Evolutionary conservation across 2,888 invertebrate species (phyloP).

Genomic region (Geotrupes spiniger): DNA sequence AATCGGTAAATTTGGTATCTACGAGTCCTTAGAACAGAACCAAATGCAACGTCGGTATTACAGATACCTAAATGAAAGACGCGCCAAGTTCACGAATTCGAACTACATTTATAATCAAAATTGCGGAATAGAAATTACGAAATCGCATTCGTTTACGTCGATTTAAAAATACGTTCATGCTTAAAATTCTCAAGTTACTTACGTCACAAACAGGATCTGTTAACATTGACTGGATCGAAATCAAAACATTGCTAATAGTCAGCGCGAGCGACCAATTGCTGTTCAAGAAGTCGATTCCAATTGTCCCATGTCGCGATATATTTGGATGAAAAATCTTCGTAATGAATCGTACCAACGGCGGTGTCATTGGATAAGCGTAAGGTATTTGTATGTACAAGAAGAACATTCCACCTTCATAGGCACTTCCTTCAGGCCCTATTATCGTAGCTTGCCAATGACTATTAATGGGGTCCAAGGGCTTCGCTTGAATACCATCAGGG

Average conservation of each 20-base stretch:
- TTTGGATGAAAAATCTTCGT: constrained; percentile 94
- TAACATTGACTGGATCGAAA: constrained; percentile 82
- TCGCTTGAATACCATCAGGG: constrained; percentile 81
- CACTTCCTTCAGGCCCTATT: constrained; percentile 86
- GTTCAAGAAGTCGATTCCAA: constrained; percentile 92
- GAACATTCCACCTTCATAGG: constrained; percentile 92
- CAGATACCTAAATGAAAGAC: not conserved
- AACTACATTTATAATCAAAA: too few species aligned
- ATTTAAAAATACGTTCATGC: too few species aligned
- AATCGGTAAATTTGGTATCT: too few species aligned
- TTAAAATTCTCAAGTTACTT: constrained; percentile 38
- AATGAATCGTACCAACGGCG: constrained; percentile 87
- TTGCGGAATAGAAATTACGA: too few species aligned
- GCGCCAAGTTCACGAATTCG: too few species aligned
- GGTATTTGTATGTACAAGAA: constrained; percentile 89
- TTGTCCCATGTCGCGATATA: constrained; percentile 91
- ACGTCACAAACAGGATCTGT: constrained; percentile 88
- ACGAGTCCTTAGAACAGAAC: too few species aligned
- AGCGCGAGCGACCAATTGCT: constrained; percentile 96
- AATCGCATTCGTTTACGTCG: too few species aligned
- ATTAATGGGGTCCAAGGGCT: constrained; percentile 74
- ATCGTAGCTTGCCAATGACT: constrained; percentile 95
- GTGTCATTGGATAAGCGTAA: constrained; percentile 84
- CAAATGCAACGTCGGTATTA: too few species aligned
- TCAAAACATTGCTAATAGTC: constrained; percentile 84